These are phyloP conservation scores for Chrysolina haemoptera DNA, from an alignment of 2,888 invertebrate species.

Conservation along the genomic window DNA sequence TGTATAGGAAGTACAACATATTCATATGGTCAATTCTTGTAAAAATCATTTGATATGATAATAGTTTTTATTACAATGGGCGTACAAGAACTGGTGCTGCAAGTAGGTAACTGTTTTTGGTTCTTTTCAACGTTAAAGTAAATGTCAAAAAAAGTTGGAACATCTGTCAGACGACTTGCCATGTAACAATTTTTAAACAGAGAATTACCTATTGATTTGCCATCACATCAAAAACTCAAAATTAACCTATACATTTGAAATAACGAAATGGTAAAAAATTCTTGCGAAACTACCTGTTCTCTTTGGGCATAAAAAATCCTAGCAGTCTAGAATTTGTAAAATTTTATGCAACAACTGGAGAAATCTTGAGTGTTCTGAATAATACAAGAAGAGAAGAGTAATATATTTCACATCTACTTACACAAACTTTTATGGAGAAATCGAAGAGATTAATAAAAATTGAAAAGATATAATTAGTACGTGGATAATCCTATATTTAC, in stretches of 20 bases:
- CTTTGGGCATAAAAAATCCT: slow-evolving; percentile 54
- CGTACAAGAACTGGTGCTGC: slow-evolving; percentile 40
- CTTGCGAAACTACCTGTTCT: slow-evolving; percentile 50
- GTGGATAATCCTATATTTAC: slow-evolving; percentile 67
- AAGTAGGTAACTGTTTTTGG: slow-evolving; percentile 51
- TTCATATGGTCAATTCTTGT: slow-evolving; percentile 15
- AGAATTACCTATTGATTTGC: slow-evolving; percentile 28
- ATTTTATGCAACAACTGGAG: slow-evolving; percentile 65
- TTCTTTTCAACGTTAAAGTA: slow-evolving; percentile 46
- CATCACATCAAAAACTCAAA: slow-evolving; percentile 4
- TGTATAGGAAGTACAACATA: slow-evolving; percentile 13
- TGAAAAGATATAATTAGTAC: slow-evolving; percentile 53
- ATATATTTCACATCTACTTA: slow-evolving; percentile 59
- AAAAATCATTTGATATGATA: slow-evolving; percentile 22
- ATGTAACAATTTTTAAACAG: slow-evolving; percentile 50
- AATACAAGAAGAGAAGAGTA: slow-evolving; percentile 30
- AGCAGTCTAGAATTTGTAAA: slow-evolving; percentile 55
- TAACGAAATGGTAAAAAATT: slow-evolving; percentile 35
- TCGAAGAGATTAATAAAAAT: slow-evolving; percentile 47
- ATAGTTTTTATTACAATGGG: slow-evolving; percentile 27
- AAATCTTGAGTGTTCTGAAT: slow-evolving; percentile 52
- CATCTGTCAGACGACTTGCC: slow-evolving; percentile 67
- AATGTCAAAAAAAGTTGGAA: slow-evolving; percentile 65
- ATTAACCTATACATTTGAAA: slow-evolving; percentile 22
- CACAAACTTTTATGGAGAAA: slow-evolving; percentile 55